Evolutionary conservation across 1,140 invertebrate genomes (phyloP).

Genomic region (Gryon sp.): DNA sequence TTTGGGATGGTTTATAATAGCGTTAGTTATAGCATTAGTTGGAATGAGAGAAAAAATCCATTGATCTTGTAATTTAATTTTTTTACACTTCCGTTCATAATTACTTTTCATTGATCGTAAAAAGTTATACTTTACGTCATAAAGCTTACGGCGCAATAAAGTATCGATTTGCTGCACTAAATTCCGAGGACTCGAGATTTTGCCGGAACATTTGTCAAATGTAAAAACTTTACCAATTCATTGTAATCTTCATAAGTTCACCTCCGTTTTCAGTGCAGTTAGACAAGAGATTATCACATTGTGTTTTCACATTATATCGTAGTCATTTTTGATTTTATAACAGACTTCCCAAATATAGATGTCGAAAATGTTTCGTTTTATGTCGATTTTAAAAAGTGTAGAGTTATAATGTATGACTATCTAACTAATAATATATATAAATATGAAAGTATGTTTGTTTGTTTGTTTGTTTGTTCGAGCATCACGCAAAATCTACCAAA

Average conservation of each 20-base stretch:
- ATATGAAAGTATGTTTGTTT: too few relatives aligned
- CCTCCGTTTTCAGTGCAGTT: constrained; percentile 25
- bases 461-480: too few relatives aligned
- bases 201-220: constrained; percentile 32
- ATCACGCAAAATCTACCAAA: too few relatives aligned
- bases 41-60: too few relatives aligned
- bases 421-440: too few relatives aligned
- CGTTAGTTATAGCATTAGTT: too few relatives aligned
- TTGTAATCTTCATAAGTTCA: constrained; percentile 32
- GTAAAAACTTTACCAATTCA: constrained; percentile 45
- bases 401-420: too few relatives aligned
- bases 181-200: constrained; percentile 19
- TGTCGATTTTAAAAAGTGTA: too few relatives aligned
- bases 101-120: constrained; percentile 20
- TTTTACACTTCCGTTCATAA: constrained; percentile 6
- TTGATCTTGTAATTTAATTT: constrained; percentile 19
- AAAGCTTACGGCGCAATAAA: constrained; percentile 32
- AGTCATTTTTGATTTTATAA: too few relatives aligned
- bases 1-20: too few relatives aligned
- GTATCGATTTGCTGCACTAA: constrained; percentile 42
- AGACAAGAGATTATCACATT: constrained; percentile 28
- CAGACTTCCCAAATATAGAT: too few relatives aligned
- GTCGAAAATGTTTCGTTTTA: too few relatives aligned
- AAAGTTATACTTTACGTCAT: constrained; percentile 30
- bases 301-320: constrained; percentile 33